Percentiles rank a stretch among this genome's conserved stretches.
phyloP scores from a whole-genome alignment of 2,888 invertebrate genomes.

The Scrobipalpa atriplicella region DNA sequence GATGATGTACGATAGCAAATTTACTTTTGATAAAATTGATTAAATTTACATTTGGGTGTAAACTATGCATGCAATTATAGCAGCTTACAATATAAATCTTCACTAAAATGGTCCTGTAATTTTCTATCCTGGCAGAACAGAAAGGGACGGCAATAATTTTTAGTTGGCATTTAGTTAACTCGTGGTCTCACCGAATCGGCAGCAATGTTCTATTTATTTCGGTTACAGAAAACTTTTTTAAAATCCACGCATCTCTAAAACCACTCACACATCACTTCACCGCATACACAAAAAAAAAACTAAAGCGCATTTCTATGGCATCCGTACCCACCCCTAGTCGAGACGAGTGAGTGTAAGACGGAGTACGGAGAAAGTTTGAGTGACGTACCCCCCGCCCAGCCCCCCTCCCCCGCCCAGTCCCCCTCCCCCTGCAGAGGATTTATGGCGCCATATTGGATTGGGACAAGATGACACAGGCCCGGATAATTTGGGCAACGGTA shows the following conservation, averaged over 20 bases:
- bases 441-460: conserved; percentile 83
- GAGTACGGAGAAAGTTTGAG: conserved; percentile 83
- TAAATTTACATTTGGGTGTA: no score
- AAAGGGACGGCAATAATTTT: no score
- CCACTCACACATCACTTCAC: conserved; percentile 6
- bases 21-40: no score
- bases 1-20: no score
- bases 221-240: background rate
- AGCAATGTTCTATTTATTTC: no score
- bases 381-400: conserved; percentile 77
- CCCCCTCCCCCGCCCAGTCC: conserved; percentile 70
- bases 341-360: conserved; percentile 77
- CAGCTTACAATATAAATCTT: no score
- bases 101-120: no score
- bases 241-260: background rate
- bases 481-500: conserved; percentile 83
- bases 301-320: conserved; percentile 38
- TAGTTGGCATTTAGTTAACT: no score
- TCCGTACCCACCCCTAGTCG: conserved; percentile 72
- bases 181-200: no score
- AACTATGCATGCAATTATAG: no score
- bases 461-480: conserved; percentile 83
- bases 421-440: conserved; percentile 72
- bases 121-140: no score
- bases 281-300: conserved; percentile 3